Evolutionary conservation across 2,113 vertebrate species (phyloP), one percentile per base, ranked within the genome.

Genomic region (Origma solitaria): DNA sequence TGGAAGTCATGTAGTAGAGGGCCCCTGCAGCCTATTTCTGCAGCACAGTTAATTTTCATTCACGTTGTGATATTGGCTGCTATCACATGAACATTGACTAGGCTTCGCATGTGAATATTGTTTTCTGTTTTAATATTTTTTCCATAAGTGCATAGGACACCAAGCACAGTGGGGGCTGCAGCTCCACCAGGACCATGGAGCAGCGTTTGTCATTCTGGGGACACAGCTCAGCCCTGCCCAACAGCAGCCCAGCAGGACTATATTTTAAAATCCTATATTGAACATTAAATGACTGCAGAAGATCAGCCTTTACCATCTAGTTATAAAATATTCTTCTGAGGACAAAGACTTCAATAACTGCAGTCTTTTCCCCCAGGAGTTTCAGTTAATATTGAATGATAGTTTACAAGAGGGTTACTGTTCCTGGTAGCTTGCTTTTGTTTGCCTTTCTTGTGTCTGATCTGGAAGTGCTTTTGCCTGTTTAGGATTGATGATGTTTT

Each of bases 151-250:
- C 18, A 11, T 1, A 19, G 60, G 37, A 25, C 21, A 11, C 6
- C 5, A 11, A 14, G 11, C 33, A 24, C 35, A 54, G 35, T 11
- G 11, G 35, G n/a, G 35, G 11, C 53, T 81, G 72, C 58, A 81
- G 44, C 33, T 80, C 1, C 0, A 18, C 7, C 49, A 50, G 51
- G 19, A 7, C 31, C 11, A 8, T 25, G 44, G 58, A 42, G 37
- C 5, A 2, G 16, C 1, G 3, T 28, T 79, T 0, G 3, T 16
- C 1, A 2, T 4, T 18, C 31, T 24, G 28, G 37, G 54, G 8
- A 16, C 23, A 33, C 2, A 2, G 24, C 79, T 44, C 35, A 51
- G 69, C 33, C 35, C 38, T 30, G 28, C 33, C 57, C 62, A 27
- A 5, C 6, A 71, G 40, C 42, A 82, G 13, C 42, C 31, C 57